A percentile compares a stretch with the other conserved stretches of the same genome.
phyloP scores from a whole-genome alignment of 2,113 vertebrate genomes.

The Pseudolaguvia tuberculata region DNA sequence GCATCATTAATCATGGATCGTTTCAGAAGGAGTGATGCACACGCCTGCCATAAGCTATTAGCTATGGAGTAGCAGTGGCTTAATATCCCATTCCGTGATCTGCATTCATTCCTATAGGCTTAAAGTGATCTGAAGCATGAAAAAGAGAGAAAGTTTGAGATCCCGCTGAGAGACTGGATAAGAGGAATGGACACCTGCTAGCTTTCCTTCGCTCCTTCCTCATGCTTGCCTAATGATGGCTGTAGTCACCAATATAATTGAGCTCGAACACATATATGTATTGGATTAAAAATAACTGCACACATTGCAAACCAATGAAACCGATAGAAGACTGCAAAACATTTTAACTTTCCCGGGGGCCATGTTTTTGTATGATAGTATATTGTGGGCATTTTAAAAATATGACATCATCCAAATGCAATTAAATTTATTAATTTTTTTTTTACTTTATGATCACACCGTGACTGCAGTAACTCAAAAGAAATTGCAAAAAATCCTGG shows the following conservation, averaged over 20 bases:
- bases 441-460: too few species aligned
- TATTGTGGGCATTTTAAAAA: too few species aligned
- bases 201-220: constrained; percentile 4
- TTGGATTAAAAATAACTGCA: constrained; percentile 42
- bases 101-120: not conserved
- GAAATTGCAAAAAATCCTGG: too few species aligned
- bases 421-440: too few species aligned
- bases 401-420: too few species aligned
- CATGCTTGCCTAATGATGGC: constrained; percentile 36
- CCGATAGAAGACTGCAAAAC: constrained; percentile 8
- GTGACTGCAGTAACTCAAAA: too few species aligned
- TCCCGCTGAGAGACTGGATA: constrained; percentile 22
- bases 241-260: constrained; percentile 41
- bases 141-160: not conserved
- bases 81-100: constrained; percentile 17
- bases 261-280: constrained; percentile 29
- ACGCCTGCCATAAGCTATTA: constrained; percentile 17
- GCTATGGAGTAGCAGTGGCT: not conserved
- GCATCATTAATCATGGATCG: constrained; percentile 11
- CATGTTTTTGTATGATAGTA: not conserved
- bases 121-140: constrained; percentile 5
- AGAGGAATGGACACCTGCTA: constrained; percentile 12
- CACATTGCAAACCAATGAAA: constrained; percentile 16
- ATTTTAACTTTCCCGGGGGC: not conserved
- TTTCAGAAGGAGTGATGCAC: constrained; percentile 6